Conservation (phyloP, 2,797 vertebrate genomes). For the Allobates femoralis region DNA sequence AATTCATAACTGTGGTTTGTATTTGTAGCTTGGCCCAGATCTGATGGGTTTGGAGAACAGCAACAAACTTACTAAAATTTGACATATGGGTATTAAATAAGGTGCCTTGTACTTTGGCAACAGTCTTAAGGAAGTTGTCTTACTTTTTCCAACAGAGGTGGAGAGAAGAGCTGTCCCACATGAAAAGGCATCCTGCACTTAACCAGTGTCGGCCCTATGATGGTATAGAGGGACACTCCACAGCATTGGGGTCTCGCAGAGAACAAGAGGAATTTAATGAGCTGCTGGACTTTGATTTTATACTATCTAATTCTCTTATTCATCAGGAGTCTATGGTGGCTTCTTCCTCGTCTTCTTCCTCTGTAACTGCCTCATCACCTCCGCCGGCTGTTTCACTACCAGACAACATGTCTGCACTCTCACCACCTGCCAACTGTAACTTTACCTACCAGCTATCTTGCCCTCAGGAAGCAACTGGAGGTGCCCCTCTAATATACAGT, state of each 20-base stretch:
- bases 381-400: slow-evolving; percentile 77
- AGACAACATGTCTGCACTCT: slow-evolving; percentile 75
- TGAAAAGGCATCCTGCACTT: slow-evolving; percentile 83
- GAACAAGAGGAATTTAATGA: slow-evolving; percentile 90
- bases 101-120: background rate
- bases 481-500: slow-evolving; percentile 68
- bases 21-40: background rate
- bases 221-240: slow-evolving; percentile 73
- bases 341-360: slow-evolving; percentile 75
- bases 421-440: slow-evolving; percentile 74
- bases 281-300: slow-evolving; percentile 94
- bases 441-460: slow-evolving; percentile 83
- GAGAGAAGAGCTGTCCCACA: slow-evolving; percentile 90
- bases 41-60: background rate
- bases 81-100: no score
- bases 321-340: slow-evolving; percentile 82
- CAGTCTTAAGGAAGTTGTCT: background rate
- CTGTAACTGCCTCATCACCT: slow-evolving; percentile 78
- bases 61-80: background rate
- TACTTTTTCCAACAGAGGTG: slow-evolving; percentile 82
- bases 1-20: background rate
- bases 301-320: slow-evolving; percentile 92
- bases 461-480: slow-evolving; percentile 76
- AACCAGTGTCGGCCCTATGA: slow-evolving; percentile 76
- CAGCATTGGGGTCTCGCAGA: slow-evolving; percentile 80